Evolutionary conservation across 2,113 vertebrate genomes (phyloP), one percentile per base, ranked within the genome.

Genomic region (Mustelus asterias): DNA sequence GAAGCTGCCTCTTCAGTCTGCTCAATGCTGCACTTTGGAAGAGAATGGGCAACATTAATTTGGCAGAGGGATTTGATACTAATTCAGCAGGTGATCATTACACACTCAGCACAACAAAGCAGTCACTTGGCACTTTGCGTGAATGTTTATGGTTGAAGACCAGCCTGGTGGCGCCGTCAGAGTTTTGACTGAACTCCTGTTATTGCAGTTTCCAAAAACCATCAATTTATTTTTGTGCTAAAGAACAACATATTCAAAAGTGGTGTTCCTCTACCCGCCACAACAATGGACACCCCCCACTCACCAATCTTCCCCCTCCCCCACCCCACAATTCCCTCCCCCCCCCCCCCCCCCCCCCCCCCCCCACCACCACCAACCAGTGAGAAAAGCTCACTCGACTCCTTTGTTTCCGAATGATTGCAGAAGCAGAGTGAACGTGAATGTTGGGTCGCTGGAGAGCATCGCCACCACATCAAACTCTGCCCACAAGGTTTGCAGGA

Each of bases 31-130:
- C 48, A 8, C 8, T 24, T 20, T 26, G 85, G 2, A 33, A 29
- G 44, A 58, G 54, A 48, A 54, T 26, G 44, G 24, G 24, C 58
- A 92, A 92, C 60, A 37, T n/a, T n/a, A 63, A 33, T 63, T 16
- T 33, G 58, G 89, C 33, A 20, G 22, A 20, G 33, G 58, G 33
- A 37, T 37, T 65, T 92, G 60, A 16, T 37, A 18, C 33, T 65
- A 65, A 90, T 90, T 90, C 88, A 90, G 88, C 88, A 90, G 54
- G 54, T 90, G 54, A 90, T 90, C 54, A 16, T 90, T 90, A 90
- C 54, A 63, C 33, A 60, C 54, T 33, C 54, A 90, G 26, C 54
- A 60, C 60, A 90, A 90, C 88, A 90, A 90, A 16, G 3, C 26
- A 10, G 26, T 33, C 14, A 58, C 54, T 83, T 83, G 80, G 80